A percentile compares a stretch with the other conserved stretches of the same genome.
Conservation (phyloP, 37 sponge, comb jelly and placozoan species). For the Tethya wilhelma region DNA sequence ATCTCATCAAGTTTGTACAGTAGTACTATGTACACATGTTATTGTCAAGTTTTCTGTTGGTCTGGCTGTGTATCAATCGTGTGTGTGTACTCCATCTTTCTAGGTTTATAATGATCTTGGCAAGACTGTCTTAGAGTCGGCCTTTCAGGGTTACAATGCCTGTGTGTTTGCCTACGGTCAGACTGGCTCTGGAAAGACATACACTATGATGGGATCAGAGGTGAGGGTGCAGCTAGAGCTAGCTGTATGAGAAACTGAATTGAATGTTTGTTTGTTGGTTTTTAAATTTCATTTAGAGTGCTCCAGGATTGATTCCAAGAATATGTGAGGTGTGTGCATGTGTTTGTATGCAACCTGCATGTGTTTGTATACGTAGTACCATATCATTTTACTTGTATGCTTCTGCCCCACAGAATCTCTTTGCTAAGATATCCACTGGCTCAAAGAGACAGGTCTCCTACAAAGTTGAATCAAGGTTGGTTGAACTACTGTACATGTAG, state of each 20-base stretch:
- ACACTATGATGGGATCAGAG: slow-evolving; percentile 93
- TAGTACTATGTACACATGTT: neutral
- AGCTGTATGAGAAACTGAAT: neutral
- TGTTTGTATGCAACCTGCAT: neutral
- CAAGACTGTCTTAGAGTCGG: slow-evolving; percentile 62
- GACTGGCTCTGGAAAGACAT: slow-evolving; percentile 92
- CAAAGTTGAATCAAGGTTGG: slow-evolving; percentile 85
- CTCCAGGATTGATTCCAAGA: slow-evolving; percentile 77
- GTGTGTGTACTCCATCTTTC: neutral
- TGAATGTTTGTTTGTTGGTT: neutral
- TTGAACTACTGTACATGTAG: neutral
- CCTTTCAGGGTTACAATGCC: slow-evolving; percentile 91
- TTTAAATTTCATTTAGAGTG: no score
- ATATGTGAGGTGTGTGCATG: slow-evolving; percentile 70
- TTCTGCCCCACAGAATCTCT: slow-evolving; percentile 32
- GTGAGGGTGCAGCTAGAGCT: slow-evolving; percentile 23
- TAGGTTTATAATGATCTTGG: slow-evolving; percentile 84
- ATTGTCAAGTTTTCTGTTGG: neutral
- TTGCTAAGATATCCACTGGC: slow-evolving; percentile 33
- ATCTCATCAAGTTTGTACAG: neutral
- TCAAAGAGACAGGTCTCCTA: slow-evolving; percentile 51
- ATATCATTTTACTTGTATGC: neutral
- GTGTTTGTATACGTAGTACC: neutral
- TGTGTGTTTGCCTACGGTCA: slow-evolving; percentile 95
- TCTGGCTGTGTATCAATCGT: neutral